Evolutionary conservation across 2,888 invertebrate species (phyloP).

Genomic region (Scaptomyza tumidula): DNA sequence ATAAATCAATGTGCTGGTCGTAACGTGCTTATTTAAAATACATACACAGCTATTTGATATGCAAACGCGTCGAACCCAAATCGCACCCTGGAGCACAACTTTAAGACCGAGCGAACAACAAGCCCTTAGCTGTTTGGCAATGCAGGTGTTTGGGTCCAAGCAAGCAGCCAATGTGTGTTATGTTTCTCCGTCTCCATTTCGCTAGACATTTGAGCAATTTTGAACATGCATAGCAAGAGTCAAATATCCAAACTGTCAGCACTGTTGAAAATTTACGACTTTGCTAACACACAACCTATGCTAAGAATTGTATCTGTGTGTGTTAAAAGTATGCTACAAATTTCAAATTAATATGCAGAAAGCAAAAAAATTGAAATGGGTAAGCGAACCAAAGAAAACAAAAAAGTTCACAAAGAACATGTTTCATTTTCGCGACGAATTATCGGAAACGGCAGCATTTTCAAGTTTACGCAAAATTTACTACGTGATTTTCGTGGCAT

Average conservation of each 20-base stretch:
- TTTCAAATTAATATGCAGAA: slow-evolving; percentile 75
- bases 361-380: slow-evolving; percentile 57
- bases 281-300: slow-evolving; percentile 68
- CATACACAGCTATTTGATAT: slow-evolving; percentile 36
- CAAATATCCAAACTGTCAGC: slow-evolving; percentile 79
- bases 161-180: slow-evolving; percentile 10
- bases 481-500: slow-evolving; percentile 67
- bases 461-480: slow-evolving; percentile 67
- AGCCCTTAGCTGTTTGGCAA: slow-evolving; percentile 14
- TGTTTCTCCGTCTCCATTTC: slow-evolving; percentile 15
- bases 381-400: slow-evolving; percentile 8
- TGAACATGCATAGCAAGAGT: slow-evolving; percentile 74
- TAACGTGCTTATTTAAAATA: slow-evolving; percentile 16
- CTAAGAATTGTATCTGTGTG: slow-evolving; percentile 19
- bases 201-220: slow-evolving; percentile 52
- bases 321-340: slow-evolving; percentile 74
- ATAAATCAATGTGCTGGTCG: slow-evolving; percentile 53
- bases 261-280: slow-evolving; percentile 70
- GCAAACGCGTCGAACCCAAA: slow-evolving; percentile 30
- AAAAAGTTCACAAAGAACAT: slow-evolving; percentile 45
- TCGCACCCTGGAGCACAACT: slow-evolving; percentile 7
- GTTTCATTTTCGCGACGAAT: slow-evolving; percentile 68
- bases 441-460: slow-evolving; percentile 63
- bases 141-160: slow-evolving; percentile 20
- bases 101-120: slow-evolving; percentile 12